phyloP scores from a whole-genome alignment of 2,888 invertebrate species.

The Caenorhabditis becei region DNA sequence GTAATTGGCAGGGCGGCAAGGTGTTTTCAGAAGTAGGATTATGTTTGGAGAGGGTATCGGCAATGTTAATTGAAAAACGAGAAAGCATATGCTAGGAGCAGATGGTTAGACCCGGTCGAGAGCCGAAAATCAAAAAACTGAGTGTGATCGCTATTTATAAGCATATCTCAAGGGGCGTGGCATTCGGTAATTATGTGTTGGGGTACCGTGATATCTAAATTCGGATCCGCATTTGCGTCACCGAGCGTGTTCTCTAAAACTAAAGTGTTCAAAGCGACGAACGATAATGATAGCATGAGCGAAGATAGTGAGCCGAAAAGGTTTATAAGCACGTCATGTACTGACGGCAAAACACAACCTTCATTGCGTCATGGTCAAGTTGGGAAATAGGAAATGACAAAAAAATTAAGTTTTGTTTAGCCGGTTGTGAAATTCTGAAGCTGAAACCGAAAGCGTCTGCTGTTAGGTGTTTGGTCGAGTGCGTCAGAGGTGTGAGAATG shows the following conservation, averaged over 20 bases:
- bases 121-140: background rate
- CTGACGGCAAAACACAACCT: constrained; percentile 7
- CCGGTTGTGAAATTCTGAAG: constrained; percentile 25
- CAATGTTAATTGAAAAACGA: background rate
- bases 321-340: background rate
- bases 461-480: constrained; percentile 6
- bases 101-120: background rate
- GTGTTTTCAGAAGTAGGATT: constrained; percentile 16
- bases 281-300: constrained; percentile 12
- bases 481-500: constrained; percentile 23
- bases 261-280: constrained; percentile 5
- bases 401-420: background rate
- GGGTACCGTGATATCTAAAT: constrained; percentile 14
- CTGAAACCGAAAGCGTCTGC: too few species aligned
- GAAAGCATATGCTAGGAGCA: background rate
- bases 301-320: background rate
- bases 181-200: constrained; percentile 9
- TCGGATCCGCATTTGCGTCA: too few species aligned
- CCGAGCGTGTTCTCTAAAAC: constrained; percentile 27
- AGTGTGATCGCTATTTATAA: background rate
- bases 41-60: background rate
- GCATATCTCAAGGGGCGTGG: background rate
- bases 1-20: background rate
- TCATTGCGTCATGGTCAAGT: constrained; percentile 10
- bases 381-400: background rate